Conservation (phyloP, 2,888 invertebrate genomes). For the Biston stratarius region DNA sequence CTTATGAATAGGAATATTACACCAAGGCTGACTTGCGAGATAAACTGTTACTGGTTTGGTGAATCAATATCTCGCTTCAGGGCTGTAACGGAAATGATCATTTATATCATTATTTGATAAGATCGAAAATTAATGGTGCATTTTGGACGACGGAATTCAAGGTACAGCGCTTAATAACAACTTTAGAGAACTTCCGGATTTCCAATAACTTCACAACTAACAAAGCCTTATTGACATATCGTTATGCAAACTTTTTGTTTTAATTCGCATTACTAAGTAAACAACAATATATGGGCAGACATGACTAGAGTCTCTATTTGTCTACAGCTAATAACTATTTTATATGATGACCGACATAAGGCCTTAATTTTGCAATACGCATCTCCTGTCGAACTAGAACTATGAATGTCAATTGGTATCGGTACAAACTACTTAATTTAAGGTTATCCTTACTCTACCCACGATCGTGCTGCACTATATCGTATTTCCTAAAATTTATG, state of each 20-base stretch:
- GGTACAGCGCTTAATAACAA: neutral
- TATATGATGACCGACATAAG: slow-evolving; percentile 8
- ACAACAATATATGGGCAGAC: slow-evolving; percentile 28
- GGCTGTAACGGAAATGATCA: slow-evolving; percentile 31
- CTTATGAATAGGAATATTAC: slow-evolving; percentile 45
- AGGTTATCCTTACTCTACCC: slow-evolving; percentile 52
- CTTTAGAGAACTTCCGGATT: slow-evolving; percentile 15
- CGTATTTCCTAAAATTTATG: slow-evolving; percentile 63
- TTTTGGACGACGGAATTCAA: slow-evolving; percentile 15
- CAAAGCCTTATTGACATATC: neutral
- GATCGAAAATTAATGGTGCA: slow-evolving; percentile 19
- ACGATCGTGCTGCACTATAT: slow-evolving; percentile 50
- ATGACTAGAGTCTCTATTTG: slow-evolving; percentile 18
- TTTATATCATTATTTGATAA: slow-evolving; percentile 27
- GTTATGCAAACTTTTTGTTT: slow-evolving; percentile 3
- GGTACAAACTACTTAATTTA: slow-evolving; percentile 34
- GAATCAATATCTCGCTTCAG: slow-evolving; percentile 46
- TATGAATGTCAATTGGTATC: slow-evolving; percentile 30
- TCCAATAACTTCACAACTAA: neutral
- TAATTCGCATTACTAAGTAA: slow-evolving; percentile 2
- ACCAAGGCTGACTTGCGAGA: slow-evolving; percentile 46
- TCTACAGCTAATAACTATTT: slow-evolving; percentile 12
- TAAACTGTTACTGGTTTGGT: slow-evolving; percentile 46
- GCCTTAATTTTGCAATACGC: slow-evolving; percentile 17
- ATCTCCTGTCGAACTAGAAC: slow-evolving; percentile 23